phyloP scores from a whole-genome alignment of 1,140 invertebrate species.

The Drosophila mojavensis region DNA sequence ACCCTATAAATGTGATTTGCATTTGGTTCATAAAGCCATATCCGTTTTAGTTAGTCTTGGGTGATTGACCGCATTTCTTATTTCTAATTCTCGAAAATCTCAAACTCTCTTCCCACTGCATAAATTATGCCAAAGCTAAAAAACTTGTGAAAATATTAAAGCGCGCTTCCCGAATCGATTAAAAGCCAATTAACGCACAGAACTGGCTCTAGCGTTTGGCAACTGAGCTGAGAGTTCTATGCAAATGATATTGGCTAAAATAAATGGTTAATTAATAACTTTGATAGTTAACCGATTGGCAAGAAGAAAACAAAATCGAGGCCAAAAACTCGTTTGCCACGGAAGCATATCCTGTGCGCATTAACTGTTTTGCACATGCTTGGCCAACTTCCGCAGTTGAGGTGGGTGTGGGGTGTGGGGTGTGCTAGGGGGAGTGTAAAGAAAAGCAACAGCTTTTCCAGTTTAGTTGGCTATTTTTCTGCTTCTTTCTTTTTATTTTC shows the following conservation, averaged over 20 bases:
- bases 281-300: slow-evolving; percentile 47
- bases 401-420: slow-evolving; percentile 1
- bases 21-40: too few species aligned
- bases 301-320: not conserved
- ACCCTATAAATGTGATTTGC: too few species aligned
- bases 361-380: slow-evolving; percentile 80
- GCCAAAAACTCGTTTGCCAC: slow-evolving; percentile 59
- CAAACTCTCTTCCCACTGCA: slow-evolving; percentile 55
- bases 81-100: not conserved
- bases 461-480: slow-evolving; percentile 44
- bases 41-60: slow-evolving; percentile 1
- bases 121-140: slow-evolving; percentile 21
- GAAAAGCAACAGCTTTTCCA: slow-evolving; percentile 44
- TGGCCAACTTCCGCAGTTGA: slow-evolving; percentile 69
- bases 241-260: slow-evolving; percentile 61
- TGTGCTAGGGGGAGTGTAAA: slow-evolving; percentile 7
- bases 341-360: slow-evolving; percentile 81
- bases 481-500: slow-evolving; percentile 31
- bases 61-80: slow-evolving; percentile 47
- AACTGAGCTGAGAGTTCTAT: slow-evolving; percentile 20
- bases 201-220: slow-evolving; percentile 39
- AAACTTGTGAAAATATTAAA: slow-evolving; percentile 75
- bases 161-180: slow-evolving; percentile 75
- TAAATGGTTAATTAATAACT: slow-evolving; percentile 78
- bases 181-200: slow-evolving; percentile 67